A percentile compares a stretch with the other conserved stretches of the same genome.
These are phyloP conservation scores for Elanus axillaris DNA, from an alignment of 2,113 vertebrate species.

Conservation along the genomic window DNA sequence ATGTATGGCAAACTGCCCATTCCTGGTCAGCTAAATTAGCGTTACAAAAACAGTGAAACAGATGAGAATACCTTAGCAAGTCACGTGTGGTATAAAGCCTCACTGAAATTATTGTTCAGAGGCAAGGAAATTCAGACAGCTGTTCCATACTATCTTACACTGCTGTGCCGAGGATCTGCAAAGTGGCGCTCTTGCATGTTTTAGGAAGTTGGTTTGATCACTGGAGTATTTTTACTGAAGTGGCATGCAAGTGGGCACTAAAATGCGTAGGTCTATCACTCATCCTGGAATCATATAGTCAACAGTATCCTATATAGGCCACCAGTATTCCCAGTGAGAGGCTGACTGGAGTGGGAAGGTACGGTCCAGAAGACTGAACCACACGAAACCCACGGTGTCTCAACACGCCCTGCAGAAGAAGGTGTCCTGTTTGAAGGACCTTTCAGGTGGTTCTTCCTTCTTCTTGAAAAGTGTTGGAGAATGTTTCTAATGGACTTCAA, in stretches of 20 bases:
- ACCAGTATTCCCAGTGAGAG: background rate
- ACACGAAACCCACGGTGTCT: background rate
- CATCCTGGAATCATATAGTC: background rate
- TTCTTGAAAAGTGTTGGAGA: background rate
- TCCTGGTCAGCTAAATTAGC: background rate
- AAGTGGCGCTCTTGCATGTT: background rate
- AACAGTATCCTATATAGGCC: background rate
- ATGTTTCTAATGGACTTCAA: background rate
- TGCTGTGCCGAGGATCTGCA: background rate
- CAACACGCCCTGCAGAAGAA: background rate
- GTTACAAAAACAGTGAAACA: background rate
- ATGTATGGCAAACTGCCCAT: background rate
- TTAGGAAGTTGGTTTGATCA: background rate
- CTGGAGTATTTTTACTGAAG: background rate
- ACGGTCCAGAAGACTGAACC: fast-evolving
- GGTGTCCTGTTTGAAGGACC: background rate
- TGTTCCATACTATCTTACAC: background rate
- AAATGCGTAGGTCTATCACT: background rate
- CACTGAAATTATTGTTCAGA: background rate
- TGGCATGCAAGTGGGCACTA: too few relatives aligned
- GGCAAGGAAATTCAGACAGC: background rate
- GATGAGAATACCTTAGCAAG: background rate
- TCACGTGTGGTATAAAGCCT: background rate
- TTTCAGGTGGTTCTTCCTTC: background rate
- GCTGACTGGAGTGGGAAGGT: background rate